phyloP scores from a whole-genome alignment of 2,888 invertebrate species.

The Lordiphosa andalusiaca region DNA sequence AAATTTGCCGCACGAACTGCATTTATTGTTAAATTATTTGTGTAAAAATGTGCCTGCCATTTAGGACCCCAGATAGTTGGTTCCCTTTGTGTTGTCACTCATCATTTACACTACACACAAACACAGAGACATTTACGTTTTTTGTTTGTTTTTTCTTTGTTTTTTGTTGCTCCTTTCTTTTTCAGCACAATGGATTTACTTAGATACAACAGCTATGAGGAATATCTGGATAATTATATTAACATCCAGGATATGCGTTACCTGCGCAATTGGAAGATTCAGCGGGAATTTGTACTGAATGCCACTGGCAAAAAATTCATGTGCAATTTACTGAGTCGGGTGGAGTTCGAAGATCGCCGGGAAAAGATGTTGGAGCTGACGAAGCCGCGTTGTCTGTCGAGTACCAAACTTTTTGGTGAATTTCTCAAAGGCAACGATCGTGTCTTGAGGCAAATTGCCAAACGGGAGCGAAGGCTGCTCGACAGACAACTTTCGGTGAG shows the following conservation, averaged over 20 bases:
- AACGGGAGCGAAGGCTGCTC: constrained; percentile 32
- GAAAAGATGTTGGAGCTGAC: constrained; percentile 8
- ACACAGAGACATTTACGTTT: constrained; percentile 5
- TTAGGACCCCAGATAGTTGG: constrained; percentile 23
- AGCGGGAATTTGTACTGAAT: constrained; percentile 30
- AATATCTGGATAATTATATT: constrained; percentile 49
- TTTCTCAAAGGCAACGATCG: constrained; percentile 25
- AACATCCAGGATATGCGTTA: constrained; percentile 35
- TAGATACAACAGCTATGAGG: constrained; percentile 32
- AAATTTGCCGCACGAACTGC: constrained; percentile 51
- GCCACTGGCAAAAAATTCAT: constrained; percentile 34
- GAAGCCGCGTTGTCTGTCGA: constrained; percentile 14
- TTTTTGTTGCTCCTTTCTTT: neutral
- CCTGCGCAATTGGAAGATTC: constrained; percentile 21
- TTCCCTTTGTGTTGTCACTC: constrained; percentile 20
- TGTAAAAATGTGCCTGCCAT: constrained; percentile 10
- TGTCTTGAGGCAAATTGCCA: constrained; percentile 41
- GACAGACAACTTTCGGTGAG: constrained; percentile 41
- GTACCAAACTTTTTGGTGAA: constrained; percentile 22
- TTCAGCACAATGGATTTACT: constrained; percentile 31
- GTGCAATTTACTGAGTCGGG: constrained; percentile 33
- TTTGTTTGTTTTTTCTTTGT: too few species aligned
- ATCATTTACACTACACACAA: constrained; percentile 1
- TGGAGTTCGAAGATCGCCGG: constrained; percentile 29
- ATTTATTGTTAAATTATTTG: constrained; percentile 51